phyloP scores from a whole-genome alignment of 1,140 invertebrate genomes.

The Aradophagus sp. region DNA sequence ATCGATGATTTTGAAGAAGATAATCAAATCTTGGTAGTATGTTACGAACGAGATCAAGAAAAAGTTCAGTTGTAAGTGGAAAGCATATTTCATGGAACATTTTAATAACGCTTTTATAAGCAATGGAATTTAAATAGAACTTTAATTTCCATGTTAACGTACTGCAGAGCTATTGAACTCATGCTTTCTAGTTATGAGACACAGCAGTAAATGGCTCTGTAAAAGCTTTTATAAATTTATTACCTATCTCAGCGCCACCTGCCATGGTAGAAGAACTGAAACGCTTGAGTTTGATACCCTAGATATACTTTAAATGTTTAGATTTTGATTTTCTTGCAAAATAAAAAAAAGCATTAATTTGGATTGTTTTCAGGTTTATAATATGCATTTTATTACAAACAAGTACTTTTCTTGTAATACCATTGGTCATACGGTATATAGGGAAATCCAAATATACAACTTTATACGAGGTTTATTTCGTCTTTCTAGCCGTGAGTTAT shows the following conservation, averaged over 20 bases:
- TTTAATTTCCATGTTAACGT: too few relatives aligned
- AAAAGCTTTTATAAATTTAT: background rate
- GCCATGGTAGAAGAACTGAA: too few relatives aligned
- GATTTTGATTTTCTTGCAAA: background rate
- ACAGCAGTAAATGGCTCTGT: too few relatives aligned
- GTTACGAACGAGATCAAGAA: background rate
- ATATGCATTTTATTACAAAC: slow-evolving; percentile 32
- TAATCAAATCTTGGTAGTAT: slow-evolving; percentile 6
- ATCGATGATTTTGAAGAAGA: background rate
- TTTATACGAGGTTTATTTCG: slow-evolving; percentile 20
- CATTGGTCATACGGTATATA: slow-evolving; percentile 15
- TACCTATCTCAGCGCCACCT: too few relatives aligned
- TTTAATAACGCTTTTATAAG: background rate
- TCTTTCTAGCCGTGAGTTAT: slow-evolving; percentile 13
- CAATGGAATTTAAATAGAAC: too few relatives aligned
- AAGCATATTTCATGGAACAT: background rate
- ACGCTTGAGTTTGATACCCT: too few relatives aligned
- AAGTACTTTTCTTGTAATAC: slow-evolving; percentile 25
- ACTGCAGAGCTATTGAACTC: too few relatives aligned
- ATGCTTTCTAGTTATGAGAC: too few relatives aligned
- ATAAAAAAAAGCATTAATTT: background rate
- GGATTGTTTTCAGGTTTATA: slow-evolving; percentile 7
- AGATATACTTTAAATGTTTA: too few relatives aligned
- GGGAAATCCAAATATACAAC: slow-evolving; percentile 7
- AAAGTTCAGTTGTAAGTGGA: slow-evolving; percentile 9